Evolutionary conservation across 2,113 vertebrate genomes (phyloP), one percentile per base, ranked within the genome.

Genomic region (Gopherus evgoodei): DNA sequence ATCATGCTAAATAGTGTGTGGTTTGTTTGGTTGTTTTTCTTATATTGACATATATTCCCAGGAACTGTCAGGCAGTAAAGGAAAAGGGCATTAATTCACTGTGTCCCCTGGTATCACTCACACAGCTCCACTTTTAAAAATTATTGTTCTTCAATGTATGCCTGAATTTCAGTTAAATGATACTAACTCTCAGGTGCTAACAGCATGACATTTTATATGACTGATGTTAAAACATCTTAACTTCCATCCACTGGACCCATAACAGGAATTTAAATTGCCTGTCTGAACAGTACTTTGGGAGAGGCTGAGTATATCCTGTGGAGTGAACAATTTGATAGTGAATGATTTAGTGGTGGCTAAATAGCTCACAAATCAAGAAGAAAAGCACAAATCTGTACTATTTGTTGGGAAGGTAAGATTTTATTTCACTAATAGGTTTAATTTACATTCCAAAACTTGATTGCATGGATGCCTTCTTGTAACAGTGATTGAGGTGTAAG

Each of bases 151-250:
- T 29, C 87, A 1, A 91, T 69, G 84, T 88, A 91, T 90, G 89
- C 86, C 94, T 95, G 92, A 56, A 69, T 96, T 96, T 94, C 93
- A 76, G 38, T 50, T 53, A 86, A 96, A 81, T 94, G 94, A 89
- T 85, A 35, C 95, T 96, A 96, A 90, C 95, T 35, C 83, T 69
- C 50, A 96, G 86, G 79, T 96, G 96, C 97, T 98, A 97, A 98
- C 97, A 93, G 98, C 97, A 95, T 98, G 98, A 69, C 62, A 49
- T 96, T 96, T 93, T 95, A 82, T 88, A 90, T 92, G 93, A 76
- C 49, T 87, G 89, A 81, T 95, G 49, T 89, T 94, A 93, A 96
- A 97, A 91, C 88, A 87, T 96, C 93, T 92, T 96, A 88, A 95
- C 81, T 94, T 92, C 86, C 83, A 98, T 91, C 88, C 84, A 86